Evolutionary conservation across 2,888 invertebrate species (phyloP), one percentile per base, ranked within the genome.

Genomic region (Calliphora vomitoria): DNA sequence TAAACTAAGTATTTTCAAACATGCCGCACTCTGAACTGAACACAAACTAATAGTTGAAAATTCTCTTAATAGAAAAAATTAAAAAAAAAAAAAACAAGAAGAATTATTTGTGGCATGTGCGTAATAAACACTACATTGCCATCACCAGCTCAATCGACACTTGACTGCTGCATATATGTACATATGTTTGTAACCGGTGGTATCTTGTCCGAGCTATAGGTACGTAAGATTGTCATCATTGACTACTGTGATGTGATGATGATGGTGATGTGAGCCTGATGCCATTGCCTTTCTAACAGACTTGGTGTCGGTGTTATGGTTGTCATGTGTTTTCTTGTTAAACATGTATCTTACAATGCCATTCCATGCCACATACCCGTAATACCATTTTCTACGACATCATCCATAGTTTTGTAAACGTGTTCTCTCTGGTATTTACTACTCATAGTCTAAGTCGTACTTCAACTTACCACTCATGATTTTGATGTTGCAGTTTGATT

Each of bases 101-200:
- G 62, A 80, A 75, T 62, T 78, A 68, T 86, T 78, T 86, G 85
- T 79, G 87, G 87, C 85, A 88, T 89, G 87, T 89, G 89, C 83
- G 85, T 87, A 86, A 87, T 89, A 88, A 89, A 89, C 89, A 89
- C 86, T 85, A 25, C 18, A 72, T 81, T 44, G 15, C 11, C 38
- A 53, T 66, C 15, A n/a, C 81, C 71, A 87, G 79, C 78, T 86
- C 78, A 72, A 88, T 86, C 72, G 85, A 85, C 82, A 88, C 86
- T 86, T 82, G 84, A 81, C 80, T 68, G 41, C 25, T 35, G 6
- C 35, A 8, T 53, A 20, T 31, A 8, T 10, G 20, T 53, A 62
- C 64, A 3, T 64, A 44, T 58, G 44, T 41, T 1, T 62, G 47
- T 18, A 47, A 20, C 18, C 50, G 13, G 50, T 5, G 50, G 38